A percentile compares a stretch with the other conserved stretches of the same genome.
phyloP scores from a whole-genome alignment of 2,113 vertebrate genomes.

The Calonectris borealis region DNA sequence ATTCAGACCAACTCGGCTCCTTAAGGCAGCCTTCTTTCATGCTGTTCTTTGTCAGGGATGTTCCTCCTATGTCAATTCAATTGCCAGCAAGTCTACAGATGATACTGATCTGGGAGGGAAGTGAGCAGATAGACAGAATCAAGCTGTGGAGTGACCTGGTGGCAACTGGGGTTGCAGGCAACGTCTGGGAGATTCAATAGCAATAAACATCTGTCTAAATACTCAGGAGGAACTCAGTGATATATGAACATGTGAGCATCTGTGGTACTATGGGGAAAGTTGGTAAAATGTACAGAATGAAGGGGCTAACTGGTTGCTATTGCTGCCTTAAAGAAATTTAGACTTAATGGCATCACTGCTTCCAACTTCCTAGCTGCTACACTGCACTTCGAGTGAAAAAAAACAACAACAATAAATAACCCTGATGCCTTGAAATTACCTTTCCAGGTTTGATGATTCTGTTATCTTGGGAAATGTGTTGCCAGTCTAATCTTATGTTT shows the following conservation, averaged over 20 bases:
- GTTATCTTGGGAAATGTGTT: neutral
- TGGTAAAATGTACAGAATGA: neutral
- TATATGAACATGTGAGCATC: neutral
- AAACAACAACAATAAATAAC: neutral
- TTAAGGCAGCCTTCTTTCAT: neutral
- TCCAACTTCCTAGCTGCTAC: neutral
- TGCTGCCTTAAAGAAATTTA: neutral
- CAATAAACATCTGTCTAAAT: neutral
- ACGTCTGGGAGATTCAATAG: neutral
- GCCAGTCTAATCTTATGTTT: neutral
- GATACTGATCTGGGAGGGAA: neutral
- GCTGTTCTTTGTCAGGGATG: neutral
- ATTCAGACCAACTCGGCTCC: neutral
- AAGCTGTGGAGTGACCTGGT: neutral
- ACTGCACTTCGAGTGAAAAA: neutral
- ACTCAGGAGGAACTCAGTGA: neutral
- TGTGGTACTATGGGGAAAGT: neutral
- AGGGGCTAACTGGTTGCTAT: neutral
- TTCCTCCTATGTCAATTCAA: neutral
- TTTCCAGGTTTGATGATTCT: neutral
- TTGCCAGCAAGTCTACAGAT: neutral
- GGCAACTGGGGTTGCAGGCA: neutral
- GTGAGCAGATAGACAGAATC: neutral
- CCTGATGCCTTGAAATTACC: neutral
- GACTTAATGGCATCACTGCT: neutral